Percentiles rank a stretch among this genome's conserved stretches.
Evolutionary conservation across 2,888 invertebrate species (phyloP).

Genomic region (Zygothrica quintamaculata): DNA sequence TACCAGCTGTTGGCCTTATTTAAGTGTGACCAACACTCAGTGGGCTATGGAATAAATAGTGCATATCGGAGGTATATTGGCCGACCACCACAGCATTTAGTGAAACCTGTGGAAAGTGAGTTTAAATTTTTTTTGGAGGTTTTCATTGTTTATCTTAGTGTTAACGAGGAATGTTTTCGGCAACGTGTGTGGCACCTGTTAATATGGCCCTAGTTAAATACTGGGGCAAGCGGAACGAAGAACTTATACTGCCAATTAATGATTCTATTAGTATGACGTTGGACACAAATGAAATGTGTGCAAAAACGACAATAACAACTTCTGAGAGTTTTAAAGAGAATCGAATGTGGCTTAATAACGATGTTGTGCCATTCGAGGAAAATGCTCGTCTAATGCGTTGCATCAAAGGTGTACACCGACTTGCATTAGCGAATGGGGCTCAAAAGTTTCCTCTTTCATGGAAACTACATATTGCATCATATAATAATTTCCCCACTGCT

Average conservation of each 20-base stretch:
- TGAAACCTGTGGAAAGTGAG: slow-evolving; percentile 56
- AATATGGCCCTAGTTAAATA: slow-evolving; percentile 99
- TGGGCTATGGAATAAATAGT: too few relatives aligned
- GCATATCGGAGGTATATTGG: slow-evolving; percentile 11
- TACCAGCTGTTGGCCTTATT: too few relatives aligned
- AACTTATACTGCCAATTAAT: slow-evolving; percentile 96
- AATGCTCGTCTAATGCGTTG: slow-evolving; percentile 91
- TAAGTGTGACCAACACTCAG: too few relatives aligned
- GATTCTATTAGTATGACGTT: slow-evolving; percentile 98
- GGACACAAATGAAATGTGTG: slow-evolving; percentile 92
- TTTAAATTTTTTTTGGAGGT: slow-evolving; percentile 38
- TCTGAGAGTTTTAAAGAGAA: slow-evolving; percentile 90
- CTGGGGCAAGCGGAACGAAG: slow-evolving; percentile 98
- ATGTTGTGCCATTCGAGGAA: slow-evolving; percentile 90
- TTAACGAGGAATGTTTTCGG: slow-evolving; percentile 79
- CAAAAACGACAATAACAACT: slow-evolving; percentile 94
- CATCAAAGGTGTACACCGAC: slow-evolving; percentile 86
- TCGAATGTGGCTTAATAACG: slow-evolving; percentile 95
- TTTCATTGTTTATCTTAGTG: slow-evolving; percentile 42
- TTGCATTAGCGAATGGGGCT: slow-evolving; percentile 69
- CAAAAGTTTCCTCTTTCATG: slow-evolving; percentile 85
- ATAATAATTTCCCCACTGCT: slow-evolving; percentile 99
- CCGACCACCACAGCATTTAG: slow-evolving; percentile 21
- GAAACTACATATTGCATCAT: slow-evolving; percentile 93
- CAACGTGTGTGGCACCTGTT: slow-evolving; percentile 95